Evolutionary conservation across 2,113 vertebrate genomes (phyloP), one percentile per base, ranked within the genome.

Genomic region (Polyodon spathula): DNA sequence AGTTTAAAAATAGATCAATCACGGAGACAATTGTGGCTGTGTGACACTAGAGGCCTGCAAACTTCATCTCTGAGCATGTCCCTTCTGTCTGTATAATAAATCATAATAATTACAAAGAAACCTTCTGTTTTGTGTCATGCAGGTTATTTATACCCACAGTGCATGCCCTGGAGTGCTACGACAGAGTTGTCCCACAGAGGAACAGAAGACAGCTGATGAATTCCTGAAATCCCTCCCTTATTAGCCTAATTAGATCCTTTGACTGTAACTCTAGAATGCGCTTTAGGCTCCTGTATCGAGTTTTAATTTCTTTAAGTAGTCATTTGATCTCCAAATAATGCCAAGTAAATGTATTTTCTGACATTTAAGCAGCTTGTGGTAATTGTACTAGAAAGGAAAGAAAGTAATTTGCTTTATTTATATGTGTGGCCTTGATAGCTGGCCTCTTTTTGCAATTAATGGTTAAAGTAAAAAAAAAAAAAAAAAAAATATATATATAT

Each of bases 301-400:
- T 54, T 74, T 74, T 76, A 40, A 80, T 82, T 80, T 77, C 51
- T 70, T 79, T 68, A 77, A 76, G 68, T 68, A 70, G 71, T 64
- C 61, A 58, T 68, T 71, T 62, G 65, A 74, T 71, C 71, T 58
- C 66, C 54, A n/a, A 69, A 63, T 59, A 69, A 69, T 59, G 60
- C 53, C 44, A 39, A 56, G 64, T 66, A 64, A 68, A 43, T 66
- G 59, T 58, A 68, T 59, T 72, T 63, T 64, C 62, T 67, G 71
- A 78, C 77, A 79, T 46, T n/a, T 38, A 65, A 80, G 68, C 60
- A 6, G 61, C 51, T 60, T 15, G 41, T 37, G 63, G 70, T 10
- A 61, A 70, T 71, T 66, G 53, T 1, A 68, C 75, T 74, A 74
- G 69, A 63, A 54, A 61, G 51, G 63, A 69, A 67, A 62, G 40